Base-by-base conservation (phyloP, 2,888 invertebrate genomes). In the Eucriotettix oculatus region DNA sequence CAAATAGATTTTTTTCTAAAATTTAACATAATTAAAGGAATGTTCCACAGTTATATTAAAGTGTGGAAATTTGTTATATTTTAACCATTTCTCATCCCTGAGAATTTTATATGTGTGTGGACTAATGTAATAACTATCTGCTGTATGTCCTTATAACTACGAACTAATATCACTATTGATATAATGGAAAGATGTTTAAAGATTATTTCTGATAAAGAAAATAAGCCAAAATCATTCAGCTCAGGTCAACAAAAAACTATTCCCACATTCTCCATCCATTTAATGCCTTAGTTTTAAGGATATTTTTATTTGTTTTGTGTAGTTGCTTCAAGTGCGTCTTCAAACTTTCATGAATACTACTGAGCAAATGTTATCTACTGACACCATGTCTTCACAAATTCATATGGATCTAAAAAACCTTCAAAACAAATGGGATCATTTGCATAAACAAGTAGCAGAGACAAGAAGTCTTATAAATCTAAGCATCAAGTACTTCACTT, bases 291-390 rank as follows among this genome's bases (percentile, higher is more conserved):
- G 16, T 48, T 48, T n/a, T 48, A 5, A 48, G 16, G 3, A 54
- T 54, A 12, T 54, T 54, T 54, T 54, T 14, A 14, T 54, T 16
- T n/a, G 14, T 54, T 29, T 17, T 16, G 11, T 54, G 10, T 68
- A 86, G 87, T 74, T 82, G 66, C 75, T 87, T 66, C 85, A 86
- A 69, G 79, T 79, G 68, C 81, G 84, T 68, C 85, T 90, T 64
- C 76, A 81, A 64, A 79, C 79, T 62, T 87, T 90, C 69, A 78
- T 84, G 29, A 79, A 78, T 67, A 80, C 81, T 42, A 85, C 85
- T 0, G 83, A 86, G 68, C 73, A 77, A 63, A 66, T 67, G 65
- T 64, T 66, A 60, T 67, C 59, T 43, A 71, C 70, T 14, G 70
- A 71, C 14, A 70, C 68, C 16, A 71, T 29, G 7, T 29, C 69